phyloP scores from a whole-genome alignment of 2,888 invertebrate species.

The Lamellibrachia columna region DNA sequence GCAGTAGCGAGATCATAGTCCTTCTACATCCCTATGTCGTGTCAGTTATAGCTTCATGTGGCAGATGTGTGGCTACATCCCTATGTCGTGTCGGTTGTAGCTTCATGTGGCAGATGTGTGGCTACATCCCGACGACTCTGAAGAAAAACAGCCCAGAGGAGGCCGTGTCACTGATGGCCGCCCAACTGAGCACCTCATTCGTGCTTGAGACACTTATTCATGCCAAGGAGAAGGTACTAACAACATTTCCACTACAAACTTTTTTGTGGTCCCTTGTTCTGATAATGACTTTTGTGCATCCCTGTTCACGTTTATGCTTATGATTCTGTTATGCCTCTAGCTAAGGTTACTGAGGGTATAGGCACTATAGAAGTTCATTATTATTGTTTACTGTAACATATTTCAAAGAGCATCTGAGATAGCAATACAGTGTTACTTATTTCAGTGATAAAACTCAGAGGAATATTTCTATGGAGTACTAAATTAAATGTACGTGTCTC shows the following conservation, averaged over 20 bases:
- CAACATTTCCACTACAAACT: not conserved
- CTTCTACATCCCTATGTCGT: slow-evolving; percentile 79
- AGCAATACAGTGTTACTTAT: not conserved
- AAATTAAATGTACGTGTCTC: not conserved
- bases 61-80: slow-evolving; percentile 93
- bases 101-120: slow-evolving; percentile 96
- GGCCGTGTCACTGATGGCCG: slow-evolving; percentile 77
- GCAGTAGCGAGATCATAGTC: too few species aligned
- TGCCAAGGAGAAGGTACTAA: slow-evolving; percentile 87
- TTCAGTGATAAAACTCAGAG: not conserved
- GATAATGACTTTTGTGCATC: not conserved
- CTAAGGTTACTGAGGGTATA: too few species aligned
- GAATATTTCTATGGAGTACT: not conserved
- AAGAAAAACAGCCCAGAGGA: slow-evolving; percentile 72
- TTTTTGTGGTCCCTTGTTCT: too few species aligned
- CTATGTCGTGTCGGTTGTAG: slow-evolving; percentile 73
- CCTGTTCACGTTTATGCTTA: too few species aligned
- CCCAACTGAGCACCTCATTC: slow-evolving; percentile 88
- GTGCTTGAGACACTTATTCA: slow-evolving; percentile 96
- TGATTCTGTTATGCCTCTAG: too few species aligned
- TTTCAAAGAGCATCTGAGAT: too few species aligned
- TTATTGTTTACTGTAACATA: too few species aligned
- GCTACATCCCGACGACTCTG: slow-evolving; percentile 89
- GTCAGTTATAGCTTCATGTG: slow-evolving; percentile 86
- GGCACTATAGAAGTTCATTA: too few species aligned